phyloP scores from a whole-genome alignment of 2,888 invertebrate species.

The Dasypolia templi region DNA sequence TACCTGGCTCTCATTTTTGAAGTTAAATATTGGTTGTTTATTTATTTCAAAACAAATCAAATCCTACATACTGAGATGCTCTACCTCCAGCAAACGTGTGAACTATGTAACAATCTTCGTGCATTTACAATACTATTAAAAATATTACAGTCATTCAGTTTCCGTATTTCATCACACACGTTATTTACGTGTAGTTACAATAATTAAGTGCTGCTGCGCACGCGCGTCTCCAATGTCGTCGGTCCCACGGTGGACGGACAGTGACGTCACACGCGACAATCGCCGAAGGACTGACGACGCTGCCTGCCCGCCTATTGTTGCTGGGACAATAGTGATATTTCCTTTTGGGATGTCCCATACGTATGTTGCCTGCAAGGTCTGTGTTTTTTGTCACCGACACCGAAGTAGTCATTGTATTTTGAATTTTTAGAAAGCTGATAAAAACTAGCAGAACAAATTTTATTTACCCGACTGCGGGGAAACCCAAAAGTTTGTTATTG shows the following conservation, averaged over 20 bases:
- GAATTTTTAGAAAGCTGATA: conserved; percentile 1
- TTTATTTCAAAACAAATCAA: not conserved
- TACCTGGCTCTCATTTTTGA: no score
- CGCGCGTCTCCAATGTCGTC: conserved; percentile 82
- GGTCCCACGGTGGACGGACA: conserved; percentile 84
- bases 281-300: conserved; percentile 72
- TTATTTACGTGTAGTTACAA: conserved; percentile 57
- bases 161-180: conserved; percentile 56
- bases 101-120: conserved; percentile 13
- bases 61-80: not conserved
- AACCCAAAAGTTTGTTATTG: not conserved
- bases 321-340: conserved; percentile 74
- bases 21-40: not conserved
- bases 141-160: conserved; percentile 42
- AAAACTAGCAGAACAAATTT: not conserved
- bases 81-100: conserved; percentile 10
- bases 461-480: not conserved
- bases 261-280: conserved; percentile 75
- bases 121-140: conserved; percentile 30
- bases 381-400: conserved; percentile 60
- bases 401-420: conserved; percentile 53
- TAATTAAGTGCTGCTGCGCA: conserved; percentile 60
- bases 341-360: conserved; percentile 73
- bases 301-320: conserved; percentile 72
- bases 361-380: conserved; percentile 70